Evolutionary conservation across 2,797 vertebrate species (phyloP).

Genomic region (Aeoliscus strigatus): DNA sequence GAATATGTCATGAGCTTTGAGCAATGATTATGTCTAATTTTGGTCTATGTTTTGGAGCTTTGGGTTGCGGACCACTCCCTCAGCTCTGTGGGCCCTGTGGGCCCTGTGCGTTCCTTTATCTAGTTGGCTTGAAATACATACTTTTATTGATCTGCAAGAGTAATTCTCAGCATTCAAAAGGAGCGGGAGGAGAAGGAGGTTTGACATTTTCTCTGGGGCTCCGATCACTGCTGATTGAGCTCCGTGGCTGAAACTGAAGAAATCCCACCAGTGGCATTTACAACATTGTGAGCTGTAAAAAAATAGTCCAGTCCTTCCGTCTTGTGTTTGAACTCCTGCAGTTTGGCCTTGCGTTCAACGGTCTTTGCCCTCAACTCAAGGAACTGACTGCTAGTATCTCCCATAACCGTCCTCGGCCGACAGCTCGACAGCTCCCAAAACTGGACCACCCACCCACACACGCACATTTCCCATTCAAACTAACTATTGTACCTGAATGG

Average conservation of each 20-base stretch:
- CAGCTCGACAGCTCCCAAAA: conserved; percentile 78
- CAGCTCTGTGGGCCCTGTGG: conserved; percentile 63
- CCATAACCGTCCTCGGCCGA: conserved; percentile 70
- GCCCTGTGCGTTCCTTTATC: conserved; percentile 56
- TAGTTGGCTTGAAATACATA: conserved; percentile 51
- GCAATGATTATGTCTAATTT: conserved; percentile 57
- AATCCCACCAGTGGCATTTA: not conserved
- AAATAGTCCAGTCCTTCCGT: conserved; percentile 47
- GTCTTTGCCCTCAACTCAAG: conserved; percentile 66
- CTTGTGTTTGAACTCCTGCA: conserved; percentile 66
- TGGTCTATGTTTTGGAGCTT: conserved; percentile 21
- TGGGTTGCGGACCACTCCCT: conserved; percentile 70
- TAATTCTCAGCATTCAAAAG: too few species aligned
- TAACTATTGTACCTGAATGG: too few species aligned
- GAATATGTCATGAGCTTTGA: conserved; percentile 74
- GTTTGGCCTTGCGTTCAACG: conserved; percentile 61
- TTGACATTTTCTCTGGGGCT: conserved; percentile 37
- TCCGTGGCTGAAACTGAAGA: not conserved
- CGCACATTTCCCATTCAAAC: too few species aligned
- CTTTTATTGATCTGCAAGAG: too few species aligned
- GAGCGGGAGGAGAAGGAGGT: conserved; percentile 44
- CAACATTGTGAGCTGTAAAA: not conserved
- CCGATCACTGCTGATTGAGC: conserved; percentile 17
- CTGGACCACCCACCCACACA: too few species aligned
- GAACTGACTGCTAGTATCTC: conserved; percentile 72